phyloP scores from a whole-genome alignment of 1,140 invertebrate species.

The Aphelenchoides besseyi region DNA sequence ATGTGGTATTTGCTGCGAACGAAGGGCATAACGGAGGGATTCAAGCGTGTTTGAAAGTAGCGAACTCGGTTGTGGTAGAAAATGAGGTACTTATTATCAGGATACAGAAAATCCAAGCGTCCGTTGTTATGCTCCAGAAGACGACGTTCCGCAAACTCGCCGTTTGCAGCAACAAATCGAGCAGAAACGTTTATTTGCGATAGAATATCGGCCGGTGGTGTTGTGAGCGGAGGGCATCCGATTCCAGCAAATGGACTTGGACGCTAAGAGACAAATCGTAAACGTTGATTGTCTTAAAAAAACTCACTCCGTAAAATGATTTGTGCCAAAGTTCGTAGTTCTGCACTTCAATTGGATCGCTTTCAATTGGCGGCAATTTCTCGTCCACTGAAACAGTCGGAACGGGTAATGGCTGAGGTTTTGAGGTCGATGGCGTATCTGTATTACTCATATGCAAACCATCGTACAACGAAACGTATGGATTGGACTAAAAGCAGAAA shows the following conservation, averaged over 20 bases:
- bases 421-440: neutral
- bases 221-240: neutral
- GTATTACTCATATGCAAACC: neutral
- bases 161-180: conserved; percentile 15
- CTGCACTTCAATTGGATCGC: neutral
- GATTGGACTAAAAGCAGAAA: conserved; percentile 4
- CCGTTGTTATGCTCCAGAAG: neutral
- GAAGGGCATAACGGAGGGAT: neutral
- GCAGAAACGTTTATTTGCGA: conserved; percentile 7
- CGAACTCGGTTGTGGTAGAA: conserved; percentile 8
- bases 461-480: neutral
- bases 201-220: conserved; percentile 8
- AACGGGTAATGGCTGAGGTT: neutral
- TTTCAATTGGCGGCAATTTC: neutral
- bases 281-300: neutral
- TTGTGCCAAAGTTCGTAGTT: conserved; percentile 14
- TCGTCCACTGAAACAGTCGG: neutral
- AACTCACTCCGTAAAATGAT: conserved; percentile 8
- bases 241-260: neutral
- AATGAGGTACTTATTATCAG: neutral
- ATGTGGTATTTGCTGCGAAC: neutral
- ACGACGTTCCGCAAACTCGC: neutral
- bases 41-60: conserved; percentile 3
- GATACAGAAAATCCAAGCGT: conserved; percentile 12
- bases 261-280: neutral